phyloP scores from a whole-genome alignment of 2,797 vertebrate species.

The Otolemur crassicaudatus region DNA sequence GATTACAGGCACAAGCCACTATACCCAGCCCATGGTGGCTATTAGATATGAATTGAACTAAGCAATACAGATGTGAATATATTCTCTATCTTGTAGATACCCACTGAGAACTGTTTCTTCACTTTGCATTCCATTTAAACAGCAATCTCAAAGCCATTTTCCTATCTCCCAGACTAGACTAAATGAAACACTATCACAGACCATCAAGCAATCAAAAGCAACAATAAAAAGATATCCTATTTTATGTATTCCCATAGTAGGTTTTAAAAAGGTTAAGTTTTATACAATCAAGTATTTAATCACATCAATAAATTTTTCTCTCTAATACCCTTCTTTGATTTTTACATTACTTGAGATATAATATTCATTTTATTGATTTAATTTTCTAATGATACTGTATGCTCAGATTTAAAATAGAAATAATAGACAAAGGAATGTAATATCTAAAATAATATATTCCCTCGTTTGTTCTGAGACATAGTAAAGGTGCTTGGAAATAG shows the following conservation, averaged over 20 bases:
- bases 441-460: neutral
- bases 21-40: neutral
- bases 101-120: slow-evolving; percentile 64
- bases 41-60: slow-evolving; percentile 61
- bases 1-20: neutral
- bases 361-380: neutral
- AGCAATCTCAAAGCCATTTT: slow-evolving; percentile 33
- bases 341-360: neutral
- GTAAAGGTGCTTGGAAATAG: neutral
- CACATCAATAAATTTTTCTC: neutral
- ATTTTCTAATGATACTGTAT: neutral
- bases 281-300: neutral
- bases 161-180: slow-evolving; percentile 28
- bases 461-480: neutral
- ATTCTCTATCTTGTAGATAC: slow-evolving; percentile 56
- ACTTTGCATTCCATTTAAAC: slow-evolving; percentile 67
- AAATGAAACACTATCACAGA: neutral
- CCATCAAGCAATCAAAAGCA: slow-evolving; percentile 12
- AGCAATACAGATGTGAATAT: slow-evolving; percentile 46
- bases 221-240: slow-evolving; percentile 33
- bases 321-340: neutral
- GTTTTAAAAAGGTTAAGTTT: neutral
- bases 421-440: neutral
- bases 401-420: neutral
- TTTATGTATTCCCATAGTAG: neutral